Evolutionary conservation across 37 sponge, comb jelly and placozoan genomes (phyloP).

Genomic region (Agelas oroides): DNA sequence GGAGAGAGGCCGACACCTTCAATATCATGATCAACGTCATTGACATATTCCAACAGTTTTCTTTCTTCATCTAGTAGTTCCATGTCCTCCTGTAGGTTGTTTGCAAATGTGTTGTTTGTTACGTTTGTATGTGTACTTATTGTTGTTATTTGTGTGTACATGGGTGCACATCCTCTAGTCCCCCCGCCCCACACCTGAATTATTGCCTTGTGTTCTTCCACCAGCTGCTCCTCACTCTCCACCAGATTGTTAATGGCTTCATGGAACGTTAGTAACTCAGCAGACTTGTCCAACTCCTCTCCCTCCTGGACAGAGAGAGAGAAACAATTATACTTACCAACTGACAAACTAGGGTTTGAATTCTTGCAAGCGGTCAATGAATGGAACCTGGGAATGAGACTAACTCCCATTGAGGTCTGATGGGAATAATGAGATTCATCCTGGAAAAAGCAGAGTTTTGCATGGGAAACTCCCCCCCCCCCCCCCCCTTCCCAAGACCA

Average conservation of each 20-base stretch:
- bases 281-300: slow-evolving; percentile 47
- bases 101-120: neutral
- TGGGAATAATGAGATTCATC: too few species aligned
- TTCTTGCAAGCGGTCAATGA: too few species aligned
- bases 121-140: neutral
- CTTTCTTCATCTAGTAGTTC: slow-evolving; percentile 71
- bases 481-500: too few species aligned
- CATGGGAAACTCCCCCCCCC: too few species aligned
- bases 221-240: slow-evolving; percentile 87
- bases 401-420: too few species aligned
- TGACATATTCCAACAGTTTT: slow-evolving; percentile 57
- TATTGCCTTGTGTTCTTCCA: slow-evolving; percentile 83
- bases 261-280: slow-evolving; percentile 86
- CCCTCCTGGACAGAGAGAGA: too few species aligned
- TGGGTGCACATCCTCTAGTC: neutral
- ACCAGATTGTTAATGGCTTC: slow-evolving; percentile 83
- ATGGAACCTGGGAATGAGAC: too few species aligned
- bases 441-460: too few species aligned
- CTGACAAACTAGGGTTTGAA: too few species aligned
- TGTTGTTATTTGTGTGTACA: neutral
- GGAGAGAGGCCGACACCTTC: slow-evolving; percentile 76
- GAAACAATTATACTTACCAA: too few species aligned
- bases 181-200: slow-evolving; percentile 61
- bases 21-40: slow-evolving; percentile 84
- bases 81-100: slow-evolving; percentile 63